These are phyloP conservation scores for Cephalopachus bancanus DNA, from an alignment of 2,797 vertebrate species.

Conservation along the genomic window DNA sequence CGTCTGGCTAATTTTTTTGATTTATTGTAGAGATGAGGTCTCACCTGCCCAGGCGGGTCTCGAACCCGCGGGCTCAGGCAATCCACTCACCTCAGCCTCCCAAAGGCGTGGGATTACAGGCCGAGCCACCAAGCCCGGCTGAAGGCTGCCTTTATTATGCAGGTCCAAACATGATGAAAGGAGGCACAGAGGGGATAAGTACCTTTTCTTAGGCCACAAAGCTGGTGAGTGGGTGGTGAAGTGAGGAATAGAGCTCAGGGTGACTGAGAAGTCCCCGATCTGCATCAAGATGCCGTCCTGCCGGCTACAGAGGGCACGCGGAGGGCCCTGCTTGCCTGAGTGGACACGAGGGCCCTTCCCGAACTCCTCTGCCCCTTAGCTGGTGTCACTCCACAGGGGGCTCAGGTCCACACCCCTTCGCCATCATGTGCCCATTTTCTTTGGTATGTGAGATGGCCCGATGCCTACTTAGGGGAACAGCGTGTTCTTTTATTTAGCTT, in stretches of 20 bases:
- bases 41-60: too few relatives aligned
- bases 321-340: too few relatives aligned
- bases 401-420: neutral
- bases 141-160: neutral
- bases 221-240: neutral
- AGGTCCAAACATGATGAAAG: neutral
- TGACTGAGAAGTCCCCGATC: neutral
- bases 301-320: neutral
- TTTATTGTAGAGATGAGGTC: too few relatives aligned
- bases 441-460: neutral
- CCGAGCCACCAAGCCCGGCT: too few relatives aligned
- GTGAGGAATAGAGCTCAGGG: neutral
- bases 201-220: neutral
- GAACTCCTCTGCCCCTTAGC: neutral
- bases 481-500: neutral
- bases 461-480: neutral
- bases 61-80: too few relatives aligned
- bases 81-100: too few relatives aligned
- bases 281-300: neutral
- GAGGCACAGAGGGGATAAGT: neutral
- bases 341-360: too few relatives aligned
- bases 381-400: neutral
- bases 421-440: neutral
- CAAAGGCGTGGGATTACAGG: too few relatives aligned
- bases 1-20: too few relatives aligned